phyloP scores from a whole-genome alignment of 2,113 vertebrate species.

The Pangasianodon gigas region DNA sequence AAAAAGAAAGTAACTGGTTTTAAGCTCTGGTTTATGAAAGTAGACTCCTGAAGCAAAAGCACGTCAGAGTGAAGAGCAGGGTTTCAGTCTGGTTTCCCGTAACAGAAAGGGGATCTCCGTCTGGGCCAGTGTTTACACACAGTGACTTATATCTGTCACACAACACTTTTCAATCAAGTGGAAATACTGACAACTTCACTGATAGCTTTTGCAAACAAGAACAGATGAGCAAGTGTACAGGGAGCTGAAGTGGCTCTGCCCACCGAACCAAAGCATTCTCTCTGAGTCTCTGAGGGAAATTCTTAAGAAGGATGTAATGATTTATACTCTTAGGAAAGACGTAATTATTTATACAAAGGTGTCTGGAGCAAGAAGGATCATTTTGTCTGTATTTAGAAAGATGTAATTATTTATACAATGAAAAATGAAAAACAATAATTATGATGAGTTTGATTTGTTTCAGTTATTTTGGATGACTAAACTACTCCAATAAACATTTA shows the following conservation, averaged over 20 bases:
- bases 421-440: constrained; percentile 6
- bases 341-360: constrained; percentile 21
- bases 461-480: constrained; percentile 6
- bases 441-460: background rate
- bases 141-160: constrained; percentile 31
- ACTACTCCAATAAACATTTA: constrained; percentile 12
- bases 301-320: constrained; percentile 13
- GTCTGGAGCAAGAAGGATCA: background rate
- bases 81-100: constrained; percentile 32
- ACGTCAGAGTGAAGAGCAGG: constrained; percentile 1
- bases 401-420: constrained; percentile 23
- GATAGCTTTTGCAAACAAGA: constrained; percentile 9
- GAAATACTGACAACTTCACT: constrained; percentile 29
- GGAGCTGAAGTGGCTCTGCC: constrained; percentile 8
- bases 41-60: background rate
- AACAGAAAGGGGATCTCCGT: constrained; percentile 29
- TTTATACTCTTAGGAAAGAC: constrained; percentile 1
- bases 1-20: background rate
- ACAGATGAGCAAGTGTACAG: constrained; percentile 19
- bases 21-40: background rate
- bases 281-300: background rate
- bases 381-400: constrained; percentile 18
- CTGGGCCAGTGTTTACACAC: constrained; percentile 29
- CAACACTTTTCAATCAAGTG: constrained; percentile 25
- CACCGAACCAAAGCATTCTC: background rate